phyloP scores from a whole-genome alignment of 2,113 vertebrate genomes.

The Zingel zingel region DNA sequence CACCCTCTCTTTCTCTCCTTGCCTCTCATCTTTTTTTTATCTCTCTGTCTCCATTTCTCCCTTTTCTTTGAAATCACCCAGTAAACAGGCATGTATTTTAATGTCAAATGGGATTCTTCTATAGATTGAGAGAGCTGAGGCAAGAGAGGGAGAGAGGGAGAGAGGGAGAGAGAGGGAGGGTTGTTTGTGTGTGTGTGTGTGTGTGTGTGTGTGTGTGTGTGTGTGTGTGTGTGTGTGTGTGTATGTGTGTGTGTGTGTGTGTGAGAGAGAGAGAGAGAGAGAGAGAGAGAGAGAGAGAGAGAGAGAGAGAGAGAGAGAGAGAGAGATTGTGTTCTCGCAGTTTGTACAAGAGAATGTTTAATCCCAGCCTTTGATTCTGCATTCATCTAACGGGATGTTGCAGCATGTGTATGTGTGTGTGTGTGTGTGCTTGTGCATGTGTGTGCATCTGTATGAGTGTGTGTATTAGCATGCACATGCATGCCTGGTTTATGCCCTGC shows the following conservation, averaged over 20 bases:
- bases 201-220: slow-evolving; percentile 5
- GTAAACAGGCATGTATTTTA: slow-evolving; percentile 69
- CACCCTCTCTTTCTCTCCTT: background rate
- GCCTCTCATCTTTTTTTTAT: slow-evolving; percentile 33
- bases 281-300: slow-evolving; percentile 2
- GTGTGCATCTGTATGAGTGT: slow-evolving; percentile 14
- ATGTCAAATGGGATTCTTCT: slow-evolving; percentile 68
- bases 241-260: background rate
- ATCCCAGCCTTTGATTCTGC: slow-evolving; percentile 76
- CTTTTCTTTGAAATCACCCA: slow-evolving; percentile 70
- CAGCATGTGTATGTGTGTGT: slow-evolving; percentile 56
- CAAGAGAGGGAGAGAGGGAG: slow-evolving; percentile 9
- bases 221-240: background rate
- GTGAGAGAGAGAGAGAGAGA: background rate
- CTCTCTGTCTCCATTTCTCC: slow-evolving; percentile 43
- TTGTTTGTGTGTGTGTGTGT: slow-evolving; percentile 1
- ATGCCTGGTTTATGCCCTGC: slow-evolving; percentile 35
- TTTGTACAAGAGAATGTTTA: slow-evolving; percentile 78
- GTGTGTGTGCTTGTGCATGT: slow-evolving; percentile 8
- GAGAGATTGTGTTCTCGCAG: slow-evolving; percentile 60
- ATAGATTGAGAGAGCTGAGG: slow-evolving; percentile 60
- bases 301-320: background rate
- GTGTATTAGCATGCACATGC: slow-evolving; percentile 30
- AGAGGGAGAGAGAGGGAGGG: slow-evolving; percentile 5
- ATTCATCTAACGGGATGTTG: slow-evolving; percentile 67